Evolutionary conservation across 1,140 invertebrate genomes (phyloP).

Genomic region (Nixonia krombeini): DNA sequence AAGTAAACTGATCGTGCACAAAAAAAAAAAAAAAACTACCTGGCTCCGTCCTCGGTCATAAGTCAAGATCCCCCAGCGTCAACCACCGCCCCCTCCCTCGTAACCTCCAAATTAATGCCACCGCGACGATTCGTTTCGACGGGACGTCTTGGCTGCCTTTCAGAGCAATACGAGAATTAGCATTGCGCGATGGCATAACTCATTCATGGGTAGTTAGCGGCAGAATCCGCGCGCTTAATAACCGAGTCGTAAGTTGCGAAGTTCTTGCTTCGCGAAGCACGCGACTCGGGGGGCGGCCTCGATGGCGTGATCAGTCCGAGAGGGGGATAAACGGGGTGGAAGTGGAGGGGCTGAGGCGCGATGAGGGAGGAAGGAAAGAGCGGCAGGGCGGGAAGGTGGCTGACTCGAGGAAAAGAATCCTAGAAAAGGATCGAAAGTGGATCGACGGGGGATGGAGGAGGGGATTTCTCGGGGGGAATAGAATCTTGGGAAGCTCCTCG

Average conservation of each 20-base stretch:
- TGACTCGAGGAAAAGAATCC: conserved; percentile 25
- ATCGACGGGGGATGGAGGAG: conserved; percentile 6
- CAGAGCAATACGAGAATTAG: conserved; percentile 62
- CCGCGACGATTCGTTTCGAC: conserved; percentile 8
- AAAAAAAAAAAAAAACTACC: no score
- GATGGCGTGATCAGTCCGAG: conserved; percentile 3
- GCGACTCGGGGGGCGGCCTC: conserved; percentile 11
- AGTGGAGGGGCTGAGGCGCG: no score
- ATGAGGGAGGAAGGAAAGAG: no score
- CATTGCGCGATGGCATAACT: conserved; percentile 54
- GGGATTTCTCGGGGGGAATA: neutral
- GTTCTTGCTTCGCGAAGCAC: conserved; percentile 48
- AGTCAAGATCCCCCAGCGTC: no score
- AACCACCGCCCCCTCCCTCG: no score
- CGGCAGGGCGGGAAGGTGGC: no score
- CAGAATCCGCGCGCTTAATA: conserved; percentile 51
- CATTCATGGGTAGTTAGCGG: conserved; percentile 68
- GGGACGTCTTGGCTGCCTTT: conserved; percentile 35
- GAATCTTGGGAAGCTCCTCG: conserved; percentile 16
- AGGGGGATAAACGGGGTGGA: neutral
- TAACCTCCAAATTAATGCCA: neutral
- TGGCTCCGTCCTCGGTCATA: no score
- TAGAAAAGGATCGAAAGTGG: conserved; percentile 26
- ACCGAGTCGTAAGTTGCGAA: conserved; percentile 55
- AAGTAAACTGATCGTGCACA: no score